Percentiles rank a stretch among this genome's conserved stretches.
phyloP scores from a whole-genome alignment of 2,888 invertebrate genomes.

The Aelia acuminata region DNA sequence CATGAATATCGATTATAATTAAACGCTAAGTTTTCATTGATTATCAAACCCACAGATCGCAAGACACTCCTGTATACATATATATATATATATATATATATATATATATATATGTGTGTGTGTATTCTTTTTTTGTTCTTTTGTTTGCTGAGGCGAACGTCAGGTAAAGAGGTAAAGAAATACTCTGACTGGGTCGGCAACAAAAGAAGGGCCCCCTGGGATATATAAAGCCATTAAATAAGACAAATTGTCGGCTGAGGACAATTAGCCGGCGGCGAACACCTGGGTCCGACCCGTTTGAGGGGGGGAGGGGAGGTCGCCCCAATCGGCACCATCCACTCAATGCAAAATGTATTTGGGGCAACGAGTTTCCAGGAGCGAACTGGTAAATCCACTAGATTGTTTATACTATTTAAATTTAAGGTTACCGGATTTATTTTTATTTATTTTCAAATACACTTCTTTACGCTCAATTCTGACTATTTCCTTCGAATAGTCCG shows the following conservation, averaged over 20 bases:
- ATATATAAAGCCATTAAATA: conserved; percentile 41
- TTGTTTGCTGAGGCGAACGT: background rate
- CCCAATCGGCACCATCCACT: background rate
- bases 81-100: background rate
- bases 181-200: background rate
- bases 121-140: too few species aligned
- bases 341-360: background rate
- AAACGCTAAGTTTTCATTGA: too few species aligned
- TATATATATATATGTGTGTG: too few species aligned
- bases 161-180: background rate
- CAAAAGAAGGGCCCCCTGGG: conserved; percentile 15
- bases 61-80: too few species aligned
- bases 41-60: too few species aligned
- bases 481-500: too few species aligned
- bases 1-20: too few species aligned
- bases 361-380: background rate
- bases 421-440: too few species aligned
- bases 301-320: too few species aligned
- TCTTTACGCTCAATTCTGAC: too few species aligned
- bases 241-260: conserved; percentile 26
- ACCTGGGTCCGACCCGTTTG: background rate
- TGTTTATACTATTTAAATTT: too few species aligned
- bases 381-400: background rate
- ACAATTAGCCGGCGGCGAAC: background rate
- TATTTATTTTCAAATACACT: too few species aligned